Evolutionary conservation across 2,797 vertebrate species (phyloP), one percentile per base, ranked within the genome.

Genomic region (Darevskia nairensis): DNA sequence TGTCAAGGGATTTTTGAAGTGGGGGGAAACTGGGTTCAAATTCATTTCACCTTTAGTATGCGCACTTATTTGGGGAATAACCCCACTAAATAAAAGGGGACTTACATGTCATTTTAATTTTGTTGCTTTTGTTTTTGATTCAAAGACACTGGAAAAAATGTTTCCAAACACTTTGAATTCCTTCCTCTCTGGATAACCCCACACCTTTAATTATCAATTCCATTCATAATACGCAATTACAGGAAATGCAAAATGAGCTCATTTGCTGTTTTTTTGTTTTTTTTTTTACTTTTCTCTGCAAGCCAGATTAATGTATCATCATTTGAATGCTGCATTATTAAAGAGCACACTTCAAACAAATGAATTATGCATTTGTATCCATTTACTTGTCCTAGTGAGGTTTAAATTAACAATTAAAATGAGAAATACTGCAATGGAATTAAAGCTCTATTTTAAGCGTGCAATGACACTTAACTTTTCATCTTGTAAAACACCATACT

Each of bases 361-460:
- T 92, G 76, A 94, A 83, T 91, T 92, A 80, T 89, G 92, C 82
- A 88, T 92, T 87, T 89, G 77, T 25, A 83, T 55, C 27, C 80
- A 92, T 91, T 94, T 95, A 80, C 93, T 93, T 90, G 90, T 78
- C 86, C 50, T 75, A 90, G 82, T 90, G 82, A 91, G 89, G 84
- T 50, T 44, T 94, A 94, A 92, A 93, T 90, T 93, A 93, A 75
- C 80, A 90, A 50, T 59, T 91, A 93, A 88, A 87, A 91, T 25
- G 94, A 89, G 76, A 27, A 90, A 87, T 89, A 88, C 87, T 91
- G 92, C 19, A 90, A 93, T 61, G 91, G 78, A 89, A 89, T 2
- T 80, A 41, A 94, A 92, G 9, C 94, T 93, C 93, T 86, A 50
- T 89, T 64, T 92, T 55, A 93, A 86, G 93, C 85, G 61, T 72